Base-by-base conservation (phyloP, 1,140 invertebrate species). In the Whitmania pigra region DNA sequence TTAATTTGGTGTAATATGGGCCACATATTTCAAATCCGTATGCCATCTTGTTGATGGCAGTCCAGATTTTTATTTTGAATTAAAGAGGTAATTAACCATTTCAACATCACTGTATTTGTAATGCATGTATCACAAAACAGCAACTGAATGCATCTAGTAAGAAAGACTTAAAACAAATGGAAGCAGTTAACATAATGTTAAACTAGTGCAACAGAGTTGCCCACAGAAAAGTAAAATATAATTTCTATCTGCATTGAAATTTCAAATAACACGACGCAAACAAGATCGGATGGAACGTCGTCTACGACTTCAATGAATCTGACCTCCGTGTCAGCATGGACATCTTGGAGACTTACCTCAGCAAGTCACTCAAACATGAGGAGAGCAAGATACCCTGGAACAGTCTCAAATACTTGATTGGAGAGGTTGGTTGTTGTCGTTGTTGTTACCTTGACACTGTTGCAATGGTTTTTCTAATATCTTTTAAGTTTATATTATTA, bases 301-400 rank as follows among this genome's bases (percentile, higher is more conserved):
- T 85, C 63, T 94, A 94, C 78, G 91, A 94, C 83, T 94, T 94
- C 80, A 93, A 91, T 78, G 90, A 93, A 82, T 90, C 90, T 0
- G 92, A 71, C 71, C 57, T 57, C 27, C 6, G 88, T 71, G 90
- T 93, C 20, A 92, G 90, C 79, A 86, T 88, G 72, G 86, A 88
- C 78, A 93, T 94, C 72, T 80, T 94, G 40, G 86, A 89, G 67
- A 90, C 88, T 7, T 94, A 94, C 82, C 82, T 94, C 17, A 89
- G 85, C 0, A 90, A 91, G 78, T 86, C 87, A 53, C 43, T 75
- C 70, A 79, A 84, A 0, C 83, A 83, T 0, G 86, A 85, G 53
- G 87, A 89, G 53, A 80, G 82, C 0, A 81, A 82, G 75, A 87
- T 92, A 71, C 91, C 92, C 7, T 95, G 92, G 92, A 87, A 87